phyloP scores from a whole-genome alignment of 2,113 vertebrate species.

The Mirza zaza region DNA sequence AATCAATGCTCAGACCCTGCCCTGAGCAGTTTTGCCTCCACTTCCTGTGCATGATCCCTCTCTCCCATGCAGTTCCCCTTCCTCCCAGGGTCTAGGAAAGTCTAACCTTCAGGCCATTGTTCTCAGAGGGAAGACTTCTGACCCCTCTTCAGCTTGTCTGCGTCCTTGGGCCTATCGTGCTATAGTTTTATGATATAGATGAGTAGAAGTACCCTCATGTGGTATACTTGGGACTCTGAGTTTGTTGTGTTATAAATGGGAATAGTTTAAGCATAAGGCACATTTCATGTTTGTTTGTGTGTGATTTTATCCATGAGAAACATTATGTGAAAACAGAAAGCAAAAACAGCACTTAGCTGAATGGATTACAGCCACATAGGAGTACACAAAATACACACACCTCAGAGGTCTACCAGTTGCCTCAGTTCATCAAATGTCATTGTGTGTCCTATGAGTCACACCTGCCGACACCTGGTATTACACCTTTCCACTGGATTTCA shows the following conservation, averaged over 20 bases:
- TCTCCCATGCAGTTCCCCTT: background rate
- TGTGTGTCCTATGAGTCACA: background rate
- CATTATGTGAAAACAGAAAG: background rate
- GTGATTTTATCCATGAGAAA: background rate
- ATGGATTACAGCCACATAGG: background rate
- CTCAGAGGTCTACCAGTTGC: background rate
- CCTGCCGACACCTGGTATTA: accelerated
- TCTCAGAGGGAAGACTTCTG: background rate
- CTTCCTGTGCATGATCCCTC: background rate
- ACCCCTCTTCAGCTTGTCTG: background rate
- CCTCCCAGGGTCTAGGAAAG: background rate
- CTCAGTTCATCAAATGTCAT: accelerated
- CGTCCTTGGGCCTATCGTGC: too few species aligned
- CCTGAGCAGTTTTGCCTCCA: background rate
- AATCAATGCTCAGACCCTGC: background rate
- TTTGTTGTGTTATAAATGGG: background rate
- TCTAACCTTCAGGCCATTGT: background rate
- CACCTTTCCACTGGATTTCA: background rate
- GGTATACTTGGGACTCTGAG: background rate
- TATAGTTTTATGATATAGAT: background rate
- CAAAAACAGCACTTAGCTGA: background rate
- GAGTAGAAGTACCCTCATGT: background rate
- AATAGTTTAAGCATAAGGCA: background rate
- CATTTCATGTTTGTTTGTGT: background rate
- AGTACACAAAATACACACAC: accelerated